Conservation (phyloP, 2,797 vertebrate species). For the Spea hammondii region DNA sequence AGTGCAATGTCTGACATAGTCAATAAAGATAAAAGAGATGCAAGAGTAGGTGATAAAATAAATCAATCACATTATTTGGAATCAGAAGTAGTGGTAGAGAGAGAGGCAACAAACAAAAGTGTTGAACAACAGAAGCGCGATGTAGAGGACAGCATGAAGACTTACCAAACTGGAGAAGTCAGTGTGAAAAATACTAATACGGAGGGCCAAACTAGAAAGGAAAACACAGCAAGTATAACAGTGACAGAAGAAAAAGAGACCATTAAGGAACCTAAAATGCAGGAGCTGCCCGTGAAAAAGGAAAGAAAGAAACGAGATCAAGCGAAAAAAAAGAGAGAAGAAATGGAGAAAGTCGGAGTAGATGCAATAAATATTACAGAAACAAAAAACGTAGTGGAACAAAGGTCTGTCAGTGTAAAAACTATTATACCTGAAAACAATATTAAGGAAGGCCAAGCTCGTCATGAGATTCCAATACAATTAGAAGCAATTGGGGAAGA, state of each 20-base stretch:
- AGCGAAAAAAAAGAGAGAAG: constrained; percentile 60
- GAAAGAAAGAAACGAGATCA: constrained; percentile 55
- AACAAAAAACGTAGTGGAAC: constrained; percentile 44
- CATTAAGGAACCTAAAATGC: constrained; percentile 54
- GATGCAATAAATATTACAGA: constrained; percentile 45
- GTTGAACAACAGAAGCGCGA: constrained; percentile 48
- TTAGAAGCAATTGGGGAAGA: constrained; percentile 44
- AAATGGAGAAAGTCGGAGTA: constrained; percentile 54
- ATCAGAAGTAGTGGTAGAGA: constrained; percentile 26
- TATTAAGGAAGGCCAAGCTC: constrained; percentile 12
- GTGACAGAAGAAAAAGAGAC: constrained; percentile 45
- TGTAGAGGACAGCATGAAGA: constrained; percentile 36
- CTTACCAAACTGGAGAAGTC: no score
- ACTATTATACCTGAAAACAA: constrained; percentile 32
- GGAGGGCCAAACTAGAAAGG: constrained; percentile 21
- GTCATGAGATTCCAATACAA: constrained; percentile 57
- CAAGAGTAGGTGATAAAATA: constrained; percentile 52
- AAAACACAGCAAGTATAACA: constrained; percentile 45
- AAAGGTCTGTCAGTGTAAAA: constrained; percentile 23
- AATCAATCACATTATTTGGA: constrained; percentile 46
- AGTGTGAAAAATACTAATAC: constrained; percentile 42
- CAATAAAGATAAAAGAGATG: constrained; percentile 45
- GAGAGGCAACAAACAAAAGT: constrained; percentile 48
- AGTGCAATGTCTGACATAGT: constrained; percentile 34
- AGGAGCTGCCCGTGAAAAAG: constrained; percentile 42